A percentile compares a stretch with the other conserved stretches of the same genome.
Conservation (phyloP, 2,113 vertebrate species). For the Actinemys pallida region DNA sequence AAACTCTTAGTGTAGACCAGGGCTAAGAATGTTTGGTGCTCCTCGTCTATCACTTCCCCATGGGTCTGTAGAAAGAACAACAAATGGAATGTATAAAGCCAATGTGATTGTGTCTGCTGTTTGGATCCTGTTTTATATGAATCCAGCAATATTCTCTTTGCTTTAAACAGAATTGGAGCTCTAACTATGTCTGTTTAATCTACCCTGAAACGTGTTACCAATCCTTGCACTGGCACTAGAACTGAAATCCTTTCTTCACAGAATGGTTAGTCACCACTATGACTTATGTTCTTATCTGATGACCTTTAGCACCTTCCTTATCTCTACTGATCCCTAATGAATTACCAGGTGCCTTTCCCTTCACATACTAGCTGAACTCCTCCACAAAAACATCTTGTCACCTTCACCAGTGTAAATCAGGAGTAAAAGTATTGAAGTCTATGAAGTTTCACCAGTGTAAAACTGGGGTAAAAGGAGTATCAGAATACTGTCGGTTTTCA, state of each 20-base stretch:
- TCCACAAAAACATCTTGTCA: neutral
- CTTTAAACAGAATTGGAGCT: neutral
- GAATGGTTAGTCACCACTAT: neutral
- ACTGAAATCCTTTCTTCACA: rapidly evolving
- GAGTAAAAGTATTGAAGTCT: neutral
- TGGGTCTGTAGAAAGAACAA: neutral
- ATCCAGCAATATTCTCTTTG: neutral
- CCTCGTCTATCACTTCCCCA: neutral
- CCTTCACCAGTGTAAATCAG: neutral
- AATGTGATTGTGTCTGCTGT: neutral
- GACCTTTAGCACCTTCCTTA: no score
- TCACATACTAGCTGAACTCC: neutral
- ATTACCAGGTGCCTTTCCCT: neutral
- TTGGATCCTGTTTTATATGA: neutral
- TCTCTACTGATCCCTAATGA: neutral
- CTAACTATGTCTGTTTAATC: neutral
- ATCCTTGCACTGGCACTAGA: neutral
- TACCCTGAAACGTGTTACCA: neutral
- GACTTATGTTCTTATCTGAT: neutral
- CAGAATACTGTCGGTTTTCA: neutral
- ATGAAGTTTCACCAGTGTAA: neutral
- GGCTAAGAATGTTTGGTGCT: neutral
- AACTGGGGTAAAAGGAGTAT: neutral
- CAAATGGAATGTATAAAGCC: neutral
- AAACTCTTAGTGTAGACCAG: no score